Evolutionary conservation across 30 jellyfish, hydroid and myxozoan species (phyloP).

Genomic region (Euphysa ruthae): DNA sequence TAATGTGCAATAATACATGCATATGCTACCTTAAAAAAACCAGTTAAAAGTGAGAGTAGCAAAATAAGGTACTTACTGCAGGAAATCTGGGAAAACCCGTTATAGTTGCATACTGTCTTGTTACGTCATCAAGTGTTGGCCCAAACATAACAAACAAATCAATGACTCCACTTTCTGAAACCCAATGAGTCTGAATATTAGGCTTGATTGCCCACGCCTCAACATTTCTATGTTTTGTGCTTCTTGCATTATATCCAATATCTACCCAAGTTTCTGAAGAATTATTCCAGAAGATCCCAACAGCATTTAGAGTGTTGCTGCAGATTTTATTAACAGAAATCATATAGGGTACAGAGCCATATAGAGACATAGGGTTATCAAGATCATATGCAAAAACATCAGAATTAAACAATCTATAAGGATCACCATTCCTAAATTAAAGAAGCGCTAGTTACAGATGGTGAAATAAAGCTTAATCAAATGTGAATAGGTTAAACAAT

Average conservation of each 20-base stretch:
- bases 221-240: neutral
- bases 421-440: slow-evolving; percentile 72
- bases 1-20: too few species aligned
- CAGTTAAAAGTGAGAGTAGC: too few species aligned
- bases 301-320: slow-evolving; percentile 22
- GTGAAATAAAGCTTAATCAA: too few species aligned
- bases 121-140: slow-evolving; percentile 69
- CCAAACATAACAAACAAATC: slow-evolving; percentile 81
- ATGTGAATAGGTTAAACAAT: too few species aligned
- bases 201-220: neutral
- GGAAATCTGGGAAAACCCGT: slow-evolving; percentile 76
- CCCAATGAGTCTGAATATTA: slow-evolving; percentile 72
- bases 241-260: slow-evolving; percentile 38
- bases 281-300: slow-evolving; percentile 78
- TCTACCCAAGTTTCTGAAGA: slow-evolving; percentile 96
- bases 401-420: slow-evolving; percentile 65
- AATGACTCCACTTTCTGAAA: slow-evolving; percentile 79
- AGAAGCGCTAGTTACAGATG: too few species aligned
- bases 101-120: slow-evolving; percentile 48
- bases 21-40: too few species aligned
- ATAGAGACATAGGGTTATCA: slow-evolving; percentile 83
- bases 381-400: slow-evolving; percentile 80
- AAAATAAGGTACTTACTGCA: too few species aligned
- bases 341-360: slow-evolving; percentile 89
- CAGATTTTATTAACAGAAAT: slow-evolving; percentile 45